Conservation (phyloP, 2,888 invertebrate genomes). For the Teleiodes luculella region DNA sequence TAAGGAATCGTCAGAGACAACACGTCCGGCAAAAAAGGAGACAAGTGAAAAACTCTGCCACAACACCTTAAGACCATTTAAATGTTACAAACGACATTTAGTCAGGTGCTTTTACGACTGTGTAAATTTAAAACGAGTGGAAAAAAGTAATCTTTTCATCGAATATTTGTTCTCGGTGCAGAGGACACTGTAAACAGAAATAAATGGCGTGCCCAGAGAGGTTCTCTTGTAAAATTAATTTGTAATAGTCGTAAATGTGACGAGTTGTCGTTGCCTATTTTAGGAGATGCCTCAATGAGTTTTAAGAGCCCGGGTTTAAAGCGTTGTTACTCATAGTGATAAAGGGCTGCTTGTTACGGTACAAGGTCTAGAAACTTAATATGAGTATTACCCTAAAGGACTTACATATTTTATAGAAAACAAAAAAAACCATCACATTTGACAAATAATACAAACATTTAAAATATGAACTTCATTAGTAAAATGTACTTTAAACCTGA, state of each 20-base stretch:
- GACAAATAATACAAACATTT: too few species aligned
- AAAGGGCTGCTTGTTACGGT: too few species aligned
- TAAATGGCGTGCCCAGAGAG: conserved; percentile 37
- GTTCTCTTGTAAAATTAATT: conserved; percentile 53
- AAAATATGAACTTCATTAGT: too few species aligned
- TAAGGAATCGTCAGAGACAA: conserved; percentile 29
- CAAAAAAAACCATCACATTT: too few species aligned
- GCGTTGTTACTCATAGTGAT: neutral
- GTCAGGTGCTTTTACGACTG: conserved; percentile 60
- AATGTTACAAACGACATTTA: conserved; percentile 41
- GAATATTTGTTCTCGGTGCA: conserved; percentile 54
- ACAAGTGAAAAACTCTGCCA: conserved; percentile 39
- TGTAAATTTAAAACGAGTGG: conserved; percentile 42
- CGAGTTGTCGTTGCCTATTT: conserved; percentile 24
- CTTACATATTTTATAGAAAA: too few species aligned
- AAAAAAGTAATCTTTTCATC: conserved; percentile 47
- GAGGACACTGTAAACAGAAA: conserved; percentile 51
- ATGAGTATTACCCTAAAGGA: too few species aligned
- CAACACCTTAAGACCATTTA: conserved; percentile 46
- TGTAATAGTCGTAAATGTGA: conserved; percentile 39
- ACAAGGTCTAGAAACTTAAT: too few species aligned
- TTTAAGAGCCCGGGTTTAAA: too few species aligned
- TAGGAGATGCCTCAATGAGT: neutral
- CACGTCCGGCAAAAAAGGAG: conserved; percentile 25
- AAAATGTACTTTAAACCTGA: too few species aligned